These are phyloP conservation scores for Cheilosia scutellata DNA, from an alignment of 2,888 invertebrate species.

Conservation along the genomic window DNA sequence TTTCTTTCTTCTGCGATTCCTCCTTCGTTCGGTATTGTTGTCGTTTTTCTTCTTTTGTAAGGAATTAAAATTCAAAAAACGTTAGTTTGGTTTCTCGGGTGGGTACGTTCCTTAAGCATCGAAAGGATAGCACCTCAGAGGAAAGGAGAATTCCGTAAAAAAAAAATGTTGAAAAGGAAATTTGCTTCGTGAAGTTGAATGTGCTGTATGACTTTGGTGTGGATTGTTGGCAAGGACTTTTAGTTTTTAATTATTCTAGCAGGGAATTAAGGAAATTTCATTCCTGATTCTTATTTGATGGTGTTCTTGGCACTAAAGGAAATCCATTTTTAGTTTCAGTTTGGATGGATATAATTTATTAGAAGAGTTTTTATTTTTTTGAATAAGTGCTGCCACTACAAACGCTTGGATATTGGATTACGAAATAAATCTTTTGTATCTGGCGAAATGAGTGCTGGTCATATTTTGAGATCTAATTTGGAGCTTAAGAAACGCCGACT, in stretches of 20 bases:
- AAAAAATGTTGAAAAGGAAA: slow-evolving; percentile 35
- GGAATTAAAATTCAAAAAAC: slow-evolving; percentile 67
- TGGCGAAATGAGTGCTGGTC: too few species aligned
- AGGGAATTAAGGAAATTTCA: background rate
- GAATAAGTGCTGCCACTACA: too few species aligned
- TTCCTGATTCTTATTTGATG: too few species aligned
- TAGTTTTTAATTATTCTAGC: slow-evolving; percentile 62
- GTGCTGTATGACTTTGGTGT: slow-evolving; percentile 20
- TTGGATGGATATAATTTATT: too few species aligned
- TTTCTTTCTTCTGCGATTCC: slow-evolving; percentile 10
- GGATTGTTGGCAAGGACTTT: slow-evolving; percentile 53
- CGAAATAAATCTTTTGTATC: too few species aligned
- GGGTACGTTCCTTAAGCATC: slow-evolving; percentile 24
- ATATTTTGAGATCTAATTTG: too few species aligned
- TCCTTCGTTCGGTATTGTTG: slow-evolving; percentile 32
- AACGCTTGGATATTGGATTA: too few species aligned
- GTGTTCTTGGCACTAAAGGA: background rate
- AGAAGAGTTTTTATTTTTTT: too few species aligned
- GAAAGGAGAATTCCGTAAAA: slow-evolving; percentile 37
- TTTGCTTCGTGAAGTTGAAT: slow-evolving; percentile 7
- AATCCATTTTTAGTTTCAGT: background rate
- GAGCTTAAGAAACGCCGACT: too few species aligned
- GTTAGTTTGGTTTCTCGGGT: slow-evolving; percentile 49
- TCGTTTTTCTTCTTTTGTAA: slow-evolving; percentile 44
- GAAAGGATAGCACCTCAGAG: slow-evolving; percentile 21